Base-by-base conservation (phyloP, 2,113 vertebrate genomes). In the Mixornis gularis region DNA sequence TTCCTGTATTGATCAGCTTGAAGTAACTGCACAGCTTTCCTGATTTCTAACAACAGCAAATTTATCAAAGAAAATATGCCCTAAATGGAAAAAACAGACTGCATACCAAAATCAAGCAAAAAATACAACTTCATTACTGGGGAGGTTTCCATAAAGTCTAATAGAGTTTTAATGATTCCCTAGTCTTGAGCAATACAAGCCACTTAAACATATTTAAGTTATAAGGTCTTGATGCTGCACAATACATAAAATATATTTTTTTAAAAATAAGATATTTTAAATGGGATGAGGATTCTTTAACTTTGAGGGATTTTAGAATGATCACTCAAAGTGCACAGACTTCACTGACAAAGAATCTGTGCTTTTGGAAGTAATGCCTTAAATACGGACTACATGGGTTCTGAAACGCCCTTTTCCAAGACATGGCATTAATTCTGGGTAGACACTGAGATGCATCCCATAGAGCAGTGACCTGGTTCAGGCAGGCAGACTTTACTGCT, bases 201-300 rank as follows among this genome's bases (percentile, higher is more conserved):
- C 18, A 43, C 9, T 55, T 59, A 38, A 15, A 36, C 1, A 43
- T 58, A 81, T 89, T 83, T 38, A 74, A 56, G 22, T 65, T 64
- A 17, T 5, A 84, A 74, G 13, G 32, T 44, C 34, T 78, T 53
- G 25, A 70, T 56, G 51, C 7, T 53, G 13, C 34, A 30, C 3
- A 0, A 68, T 15, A 59, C 3, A 30, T 30, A 44, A 71, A 62
- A 66, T 4, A 34, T 5, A 7, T 2, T 2, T 41, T 7, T 5
- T 2, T 10, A 29, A 48, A 25, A 46, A 9, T 17, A 13, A 17
- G 12, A 4, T 64, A 40, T 64, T 81, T 91, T 52, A 40, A 79
- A 49, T 46, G 68, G 14, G 6, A 62, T 48, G 71, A 55, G 13
- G 17, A 63, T 32, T 53, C 7, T 24, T 60, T 85, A 85, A 64